Percentiles rank a stretch among this genome's conserved stretches.
phyloP scores from a whole-genome alignment of 2,888 invertebrate species.

The Tetranychus truncatus region DNA sequence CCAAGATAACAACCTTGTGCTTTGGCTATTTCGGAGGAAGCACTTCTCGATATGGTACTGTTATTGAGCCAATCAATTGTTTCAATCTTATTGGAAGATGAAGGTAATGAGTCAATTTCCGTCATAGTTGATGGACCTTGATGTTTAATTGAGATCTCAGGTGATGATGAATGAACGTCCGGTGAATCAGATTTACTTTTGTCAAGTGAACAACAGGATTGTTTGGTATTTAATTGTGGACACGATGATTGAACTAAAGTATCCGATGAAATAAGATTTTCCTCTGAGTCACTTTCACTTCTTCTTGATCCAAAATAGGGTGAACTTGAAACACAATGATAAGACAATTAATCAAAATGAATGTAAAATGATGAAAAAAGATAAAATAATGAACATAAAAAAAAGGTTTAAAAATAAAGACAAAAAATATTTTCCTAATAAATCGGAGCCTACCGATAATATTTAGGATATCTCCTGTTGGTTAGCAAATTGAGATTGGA shows the following conservation, averaged over 20 bases:
- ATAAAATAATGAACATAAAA: not conserved
- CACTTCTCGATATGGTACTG: conserved; percentile 2
- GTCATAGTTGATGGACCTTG: not conserved
- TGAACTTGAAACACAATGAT: conserved; percentile 12
- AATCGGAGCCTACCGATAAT: conserved; percentile 36
- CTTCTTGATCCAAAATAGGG: conserved; percentile 17
- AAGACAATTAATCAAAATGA: not conserved
- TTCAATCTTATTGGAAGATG: not conserved
- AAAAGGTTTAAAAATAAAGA: not conserved
- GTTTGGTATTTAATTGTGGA: not conserved
- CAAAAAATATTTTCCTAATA: not conserved
- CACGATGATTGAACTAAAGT: conserved; percentile 8
- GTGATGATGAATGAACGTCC: conserved; percentile 3
- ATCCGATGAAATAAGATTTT: conserved; percentile 12
- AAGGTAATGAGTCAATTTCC: not conserved
- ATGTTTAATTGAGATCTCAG: not conserved
- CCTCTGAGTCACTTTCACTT: conserved; percentile 16
- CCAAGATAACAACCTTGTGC: conserved; percentile 5
- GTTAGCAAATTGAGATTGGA: conserved; percentile 20
- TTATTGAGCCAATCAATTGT: not conserved
- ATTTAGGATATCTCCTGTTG: conserved; percentile 39
- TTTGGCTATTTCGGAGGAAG: not conserved
- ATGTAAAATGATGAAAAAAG: not conserved
- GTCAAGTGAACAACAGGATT: not conserved
- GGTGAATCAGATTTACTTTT: not conserved